Evolutionary conservation across 2,113 vertebrate species (phyloP).

Genomic region (Calidris pugnax): DNA sequence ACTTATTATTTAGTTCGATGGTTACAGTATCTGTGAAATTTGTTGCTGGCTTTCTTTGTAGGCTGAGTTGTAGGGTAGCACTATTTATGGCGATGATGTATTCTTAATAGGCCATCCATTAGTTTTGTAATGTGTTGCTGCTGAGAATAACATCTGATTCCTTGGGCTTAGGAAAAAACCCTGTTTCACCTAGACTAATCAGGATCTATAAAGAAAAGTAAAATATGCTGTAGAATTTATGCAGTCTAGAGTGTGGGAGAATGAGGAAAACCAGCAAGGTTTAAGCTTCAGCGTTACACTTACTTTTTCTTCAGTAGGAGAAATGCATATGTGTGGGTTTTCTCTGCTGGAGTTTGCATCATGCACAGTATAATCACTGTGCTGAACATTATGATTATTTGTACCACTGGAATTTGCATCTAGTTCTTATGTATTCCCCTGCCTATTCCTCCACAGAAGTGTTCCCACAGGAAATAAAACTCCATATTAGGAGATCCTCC

Average conservation of each 20-base stretch:
- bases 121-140: constrained; percentile 59
- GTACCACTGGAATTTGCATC: constrained; percentile 47
- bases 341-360: constrained; percentile 43
- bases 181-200: constrained; percentile 9
- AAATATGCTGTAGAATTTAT: constrained; percentile 25
- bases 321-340: constrained; percentile 40
- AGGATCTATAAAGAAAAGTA: constrained; percentile 5
- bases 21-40: constrained; percentile 3
- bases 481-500: neutral
- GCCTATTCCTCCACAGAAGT: constrained; percentile 10
- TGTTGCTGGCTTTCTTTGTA: constrained; percentile 25
- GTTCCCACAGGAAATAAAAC: constrained; percentile 32
- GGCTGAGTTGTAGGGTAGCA: neutral
- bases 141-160: constrained; percentile 51
- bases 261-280: neutral
- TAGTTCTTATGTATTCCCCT: constrained; percentile 16
- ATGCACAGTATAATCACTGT: constrained; percentile 30
- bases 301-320: constrained; percentile 2
- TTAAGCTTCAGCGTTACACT: neutral
- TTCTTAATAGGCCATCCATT: constrained; percentile 62
- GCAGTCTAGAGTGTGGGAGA: neutral
- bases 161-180: neutral
- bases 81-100: neutral
- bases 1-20: constrained; percentile 6
- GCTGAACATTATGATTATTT: constrained; percentile 57